phyloP scores from a whole-genome alignment of 2,888 invertebrate species.

The Alcis repandata region DNA sequence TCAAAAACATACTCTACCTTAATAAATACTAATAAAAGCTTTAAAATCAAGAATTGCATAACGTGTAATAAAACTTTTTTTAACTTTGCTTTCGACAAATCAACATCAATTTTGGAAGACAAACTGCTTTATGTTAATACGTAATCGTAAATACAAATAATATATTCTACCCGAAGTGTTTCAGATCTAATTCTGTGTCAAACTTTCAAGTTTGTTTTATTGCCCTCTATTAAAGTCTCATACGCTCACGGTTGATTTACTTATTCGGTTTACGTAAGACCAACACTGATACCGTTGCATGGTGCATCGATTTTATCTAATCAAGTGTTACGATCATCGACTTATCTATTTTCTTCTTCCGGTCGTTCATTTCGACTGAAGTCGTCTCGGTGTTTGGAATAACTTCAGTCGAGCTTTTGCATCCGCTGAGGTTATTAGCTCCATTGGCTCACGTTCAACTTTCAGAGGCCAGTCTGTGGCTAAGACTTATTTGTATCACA shows the following conservation, averaged over 20 bases:
- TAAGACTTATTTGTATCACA: not conserved
- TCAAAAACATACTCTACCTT: not conserved
- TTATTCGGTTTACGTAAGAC: constrained; percentile 55
- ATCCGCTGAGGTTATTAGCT: constrained; percentile 20
- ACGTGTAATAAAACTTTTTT: too few species aligned
- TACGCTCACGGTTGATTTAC: constrained; percentile 72
- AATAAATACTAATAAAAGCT: not conserved
- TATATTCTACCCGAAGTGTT: constrained; percentile 58
- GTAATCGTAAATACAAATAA: constrained; percentile 56
- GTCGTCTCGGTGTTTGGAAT: constrained; percentile 11
- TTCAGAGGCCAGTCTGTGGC: not conserved
- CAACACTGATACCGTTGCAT: constrained; percentile 53
- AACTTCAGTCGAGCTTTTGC: constrained; percentile 28
- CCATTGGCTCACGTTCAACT: constrained; percentile 18
- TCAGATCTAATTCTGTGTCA: constrained; percentile 70
- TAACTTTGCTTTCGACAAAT: not conserved
- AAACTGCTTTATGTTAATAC: constrained; percentile 56
- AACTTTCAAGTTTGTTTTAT: constrained; percentile 78
- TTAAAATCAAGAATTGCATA: too few species aligned
- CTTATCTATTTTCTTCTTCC: constrained; percentile 47
- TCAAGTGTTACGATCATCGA: constrained; percentile 55
- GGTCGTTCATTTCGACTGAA: constrained; percentile 31
- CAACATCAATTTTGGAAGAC: constrained; percentile 23
- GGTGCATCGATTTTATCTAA: constrained; percentile 59
- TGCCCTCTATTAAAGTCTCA: constrained; percentile 74